Conservation (phyloP, 64 coral and sea anemone genomes). For the Catalaphyllia jardinei region DNA sequence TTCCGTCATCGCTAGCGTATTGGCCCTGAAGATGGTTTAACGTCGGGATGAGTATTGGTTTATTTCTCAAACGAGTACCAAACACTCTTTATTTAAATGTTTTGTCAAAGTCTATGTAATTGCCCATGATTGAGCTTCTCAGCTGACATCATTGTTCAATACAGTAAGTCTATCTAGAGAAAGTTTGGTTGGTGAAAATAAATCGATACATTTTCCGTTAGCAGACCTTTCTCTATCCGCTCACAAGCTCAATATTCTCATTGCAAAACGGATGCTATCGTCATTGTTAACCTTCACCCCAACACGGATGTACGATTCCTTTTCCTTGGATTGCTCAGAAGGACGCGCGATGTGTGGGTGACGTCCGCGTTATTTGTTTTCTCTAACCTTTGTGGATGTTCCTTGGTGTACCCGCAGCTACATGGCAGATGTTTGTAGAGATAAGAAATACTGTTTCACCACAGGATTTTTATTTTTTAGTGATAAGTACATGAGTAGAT, state of each 20-base stretch:
- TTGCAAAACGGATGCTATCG: background rate
- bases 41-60: background rate
- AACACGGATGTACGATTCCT: too few relatives aligned
- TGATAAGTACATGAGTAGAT: too few relatives aligned
- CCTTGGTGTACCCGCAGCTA: too few relatives aligned
- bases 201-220: background rate
- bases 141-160: background rate
- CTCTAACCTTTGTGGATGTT: too few relatives aligned
- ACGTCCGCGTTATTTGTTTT: too few relatives aligned
- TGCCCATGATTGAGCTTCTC: background rate
- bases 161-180: background rate
- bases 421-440: too few relatives aligned
- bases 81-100: slow-evolving; percentile 19
- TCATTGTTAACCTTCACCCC: too few relatives aligned
- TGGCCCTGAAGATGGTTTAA: slow-evolving; percentile 3
- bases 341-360: too few relatives aligned
- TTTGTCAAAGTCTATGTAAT: background rate
- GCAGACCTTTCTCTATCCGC: background rate
- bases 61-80: slow-evolving; percentile 11
- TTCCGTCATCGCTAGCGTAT: background rate
- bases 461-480: too few relatives aligned
- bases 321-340: too few relatives aligned
- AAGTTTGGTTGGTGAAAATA: background rate
- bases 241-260: background rate
- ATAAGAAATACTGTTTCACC: too few relatives aligned